phyloP scores from a whole-genome alignment of 2,888 invertebrate genomes.

The Lithophane socia region DNA sequence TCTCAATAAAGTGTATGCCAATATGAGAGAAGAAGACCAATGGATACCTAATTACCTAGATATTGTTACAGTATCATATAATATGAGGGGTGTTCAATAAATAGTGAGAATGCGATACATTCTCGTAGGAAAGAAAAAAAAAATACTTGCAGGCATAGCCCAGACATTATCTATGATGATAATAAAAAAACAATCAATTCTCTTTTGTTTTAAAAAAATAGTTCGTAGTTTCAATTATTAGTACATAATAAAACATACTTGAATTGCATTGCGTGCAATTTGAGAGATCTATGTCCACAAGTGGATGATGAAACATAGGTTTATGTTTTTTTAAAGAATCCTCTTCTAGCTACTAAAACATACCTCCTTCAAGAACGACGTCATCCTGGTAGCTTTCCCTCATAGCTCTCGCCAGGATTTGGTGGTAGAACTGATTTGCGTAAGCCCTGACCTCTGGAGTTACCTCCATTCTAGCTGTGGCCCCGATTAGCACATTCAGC shows the following conservation, averaged over 20 bases:
- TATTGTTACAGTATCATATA: neutral
- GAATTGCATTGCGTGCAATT: neutral
- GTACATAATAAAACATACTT: neutral
- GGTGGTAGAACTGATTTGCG: slow-evolving; percentile 84
- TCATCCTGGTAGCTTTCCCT: slow-evolving; percentile 85
- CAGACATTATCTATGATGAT: no score
- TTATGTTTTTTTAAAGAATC: neutral
- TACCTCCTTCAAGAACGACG: slow-evolving; percentile 84
- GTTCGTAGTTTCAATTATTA: neutral
- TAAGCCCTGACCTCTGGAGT: slow-evolving; percentile 75
- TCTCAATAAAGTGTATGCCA: neutral
- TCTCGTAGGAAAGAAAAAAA: no score
- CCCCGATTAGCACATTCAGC: slow-evolving; percentile 80
- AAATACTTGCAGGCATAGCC: no score
- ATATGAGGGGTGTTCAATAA: no score
- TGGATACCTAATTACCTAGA: no score
- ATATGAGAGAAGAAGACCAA: neutral
- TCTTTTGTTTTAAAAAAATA: no score
- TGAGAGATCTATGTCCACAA: neutral
- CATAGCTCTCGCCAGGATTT: slow-evolving; percentile 83
- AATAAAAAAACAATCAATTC: no score
- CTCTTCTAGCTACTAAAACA: slow-evolving; percentile 23
- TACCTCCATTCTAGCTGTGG: slow-evolving; percentile 84
- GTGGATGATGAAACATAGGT: neutral
- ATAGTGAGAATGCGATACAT: no score